phyloP scores from a whole-genome alignment of 2,797 vertebrate species.

The Loriculus beryllinus region DNA sequence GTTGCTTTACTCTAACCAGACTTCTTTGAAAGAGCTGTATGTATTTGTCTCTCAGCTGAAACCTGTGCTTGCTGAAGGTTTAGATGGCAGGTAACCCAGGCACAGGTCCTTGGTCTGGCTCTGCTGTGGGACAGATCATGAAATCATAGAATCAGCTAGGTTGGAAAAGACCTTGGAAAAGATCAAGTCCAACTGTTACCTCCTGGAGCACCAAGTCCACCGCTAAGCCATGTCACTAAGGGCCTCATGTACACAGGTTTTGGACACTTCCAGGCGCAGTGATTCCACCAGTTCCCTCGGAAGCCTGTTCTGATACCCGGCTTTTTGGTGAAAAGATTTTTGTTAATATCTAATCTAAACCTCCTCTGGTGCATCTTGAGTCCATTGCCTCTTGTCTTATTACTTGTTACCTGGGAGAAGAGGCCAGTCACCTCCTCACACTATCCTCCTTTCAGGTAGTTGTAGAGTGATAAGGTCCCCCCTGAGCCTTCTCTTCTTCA shows the following conservation, averaged over 20 bases:
- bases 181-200: not conserved
- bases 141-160: not conserved
- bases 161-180: not conserved
- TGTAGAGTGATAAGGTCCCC: not conserved
- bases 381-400: not conserved
- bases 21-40: not conserved
- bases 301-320: not conserved
- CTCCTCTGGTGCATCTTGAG: not conserved
- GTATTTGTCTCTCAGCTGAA: not conserved
- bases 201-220: not conserved
- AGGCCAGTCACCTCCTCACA: not conserved
- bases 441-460: not conserved
- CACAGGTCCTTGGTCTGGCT: not conserved
- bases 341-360: not conserved
- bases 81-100: rapidly evolving
- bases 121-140: not conserved
- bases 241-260: not conserved
- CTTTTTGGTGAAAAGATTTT: not conserved
- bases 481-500: not conserved
- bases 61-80: not conserved
- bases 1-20: not conserved
- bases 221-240: not conserved
- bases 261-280: not conserved
- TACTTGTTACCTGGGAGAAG: not conserved
- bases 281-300: not conserved